These are phyloP conservation scores for Gracilinanus agilis DNA, from an alignment of 2,113 vertebrate genomes.

Conservation along the genomic window DNA sequence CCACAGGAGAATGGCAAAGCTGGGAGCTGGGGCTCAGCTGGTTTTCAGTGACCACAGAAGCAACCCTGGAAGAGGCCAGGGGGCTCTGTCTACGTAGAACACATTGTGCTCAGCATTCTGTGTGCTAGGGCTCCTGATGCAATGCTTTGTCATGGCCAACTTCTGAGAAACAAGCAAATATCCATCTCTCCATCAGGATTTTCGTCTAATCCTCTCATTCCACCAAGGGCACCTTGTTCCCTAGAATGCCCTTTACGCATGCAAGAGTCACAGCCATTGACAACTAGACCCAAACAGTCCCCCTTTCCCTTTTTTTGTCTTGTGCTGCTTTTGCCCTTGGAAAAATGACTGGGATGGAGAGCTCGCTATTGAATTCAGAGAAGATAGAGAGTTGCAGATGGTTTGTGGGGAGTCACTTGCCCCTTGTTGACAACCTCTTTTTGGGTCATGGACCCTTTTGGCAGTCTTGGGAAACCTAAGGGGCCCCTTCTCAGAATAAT, in stretches of 20 bases:
- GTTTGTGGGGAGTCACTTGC: too few species aligned
- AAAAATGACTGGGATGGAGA: too few species aligned
- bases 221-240: not conserved
- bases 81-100: not conserved
- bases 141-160: not conserved
- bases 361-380: too few species aligned
- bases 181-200: not conserved
- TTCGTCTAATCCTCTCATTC: not conserved
- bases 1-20: not conserved
- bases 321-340: too few species aligned
- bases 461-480: not conserved
- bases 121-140: not conserved
- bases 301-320: too few species aligned
- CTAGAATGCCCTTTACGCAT: not conserved
- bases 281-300: not conserved
- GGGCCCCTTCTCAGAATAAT: not conserved
- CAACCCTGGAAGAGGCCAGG: not conserved
- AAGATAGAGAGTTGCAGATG: too few species aligned
- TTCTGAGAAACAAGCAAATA: not conserved
- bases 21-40: not conserved
- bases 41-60: not conserved
- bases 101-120: not conserved
- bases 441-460: not conserved
- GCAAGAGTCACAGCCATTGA: not conserved
- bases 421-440: too few species aligned